phyloP scores from a whole-genome alignment of 30 jellyfish, hydroid and myxozoan genomes.

The Sanderia malayensis region DNA sequence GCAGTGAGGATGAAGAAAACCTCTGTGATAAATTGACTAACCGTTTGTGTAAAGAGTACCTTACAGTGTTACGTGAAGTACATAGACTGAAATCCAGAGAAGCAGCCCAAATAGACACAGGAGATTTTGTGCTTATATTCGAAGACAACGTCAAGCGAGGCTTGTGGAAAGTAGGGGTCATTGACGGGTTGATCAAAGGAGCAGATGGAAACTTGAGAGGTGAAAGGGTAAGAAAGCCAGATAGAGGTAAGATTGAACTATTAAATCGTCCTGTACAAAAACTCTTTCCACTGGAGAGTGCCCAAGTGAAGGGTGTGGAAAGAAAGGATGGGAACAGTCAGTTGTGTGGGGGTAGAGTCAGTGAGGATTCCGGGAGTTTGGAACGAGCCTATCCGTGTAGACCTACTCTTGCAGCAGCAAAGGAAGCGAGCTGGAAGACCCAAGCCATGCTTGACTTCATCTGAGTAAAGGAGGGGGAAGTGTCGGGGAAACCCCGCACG shows the following conservation, averaged over 20 bases:
- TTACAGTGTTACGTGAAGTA: constrained; percentile 41
- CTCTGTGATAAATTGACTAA: constrained; percentile 4
- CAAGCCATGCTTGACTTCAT: constrained; percentile 20
- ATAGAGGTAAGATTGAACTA: constrained; percentile 19
- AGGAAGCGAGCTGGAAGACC: constrained; percentile 22
- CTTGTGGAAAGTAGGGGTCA: constrained; percentile 29
- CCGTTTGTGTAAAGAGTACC: constrained; percentile 36
- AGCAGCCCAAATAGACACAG: constrained; percentile 1
- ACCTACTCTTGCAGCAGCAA: constrained; percentile 17
- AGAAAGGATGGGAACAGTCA: constrained; percentile 16
- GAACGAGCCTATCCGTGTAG: constrained; percentile 10
- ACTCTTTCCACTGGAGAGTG: constrained; percentile 49
- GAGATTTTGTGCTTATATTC: constrained; percentile 30
- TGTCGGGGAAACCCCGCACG: constrained; percentile 41
- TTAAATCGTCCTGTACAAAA: constrained; percentile 34
- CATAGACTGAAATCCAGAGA: constrained; percentile 9
- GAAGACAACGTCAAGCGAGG: constrained; percentile 42
- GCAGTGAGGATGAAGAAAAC: constrained; percentile 7
- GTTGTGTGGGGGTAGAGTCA: neutral
- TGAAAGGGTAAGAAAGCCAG: constrained; percentile 23
- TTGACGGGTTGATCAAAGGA: constrained; percentile 28
- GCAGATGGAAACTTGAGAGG: constrained; percentile 42
- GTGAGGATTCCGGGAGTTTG: constrained; percentile 5
- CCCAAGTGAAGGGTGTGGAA: constrained; percentile 6
- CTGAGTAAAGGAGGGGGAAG: constrained; percentile 21